Base-by-base conservation (phyloP, 2,113 vertebrate species). In the Heliornis fulica region DNA sequence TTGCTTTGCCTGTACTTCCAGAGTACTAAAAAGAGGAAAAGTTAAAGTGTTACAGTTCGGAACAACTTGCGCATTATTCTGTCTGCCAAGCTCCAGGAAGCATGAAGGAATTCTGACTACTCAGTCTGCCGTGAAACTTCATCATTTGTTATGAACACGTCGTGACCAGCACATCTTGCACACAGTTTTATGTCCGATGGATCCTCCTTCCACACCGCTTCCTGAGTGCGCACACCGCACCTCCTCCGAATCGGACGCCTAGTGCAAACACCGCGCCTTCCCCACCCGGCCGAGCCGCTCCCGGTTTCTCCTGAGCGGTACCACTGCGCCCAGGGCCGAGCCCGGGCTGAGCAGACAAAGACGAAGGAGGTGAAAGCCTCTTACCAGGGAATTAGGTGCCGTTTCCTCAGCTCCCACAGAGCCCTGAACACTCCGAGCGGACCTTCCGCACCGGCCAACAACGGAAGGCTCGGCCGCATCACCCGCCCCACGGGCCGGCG, bases 351-450 rank as follows among this genome's bases (percentile, higher is more conserved):
- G 83, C 79, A 83, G 59, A 94, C 94, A 92, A 86, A 86, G 89
- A 22, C 50, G 31, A 29, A 48, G 70, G 77, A 54, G 89, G 38
- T 83, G 86, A 87, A 89, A 96, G 94, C 96, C 83, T 81, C 93
- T 88, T 74, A 94, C 59, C 75, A 2, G 23, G 13, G 80, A 54
- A 40, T 38, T 46, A 53, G 26, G 59, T 36, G 85, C 66, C 77
- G 68, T 5, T 70, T 43, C 61, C 87, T 23, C 79, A 2, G 85
- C 82, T 50, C 31, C 38, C 8, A 1, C 2, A 8, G 9, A 31
- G 74, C 79, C 61, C 76, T 0, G 4, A 15, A 14, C 43, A 5
- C 83, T 22, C 31, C 51, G 15, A 53, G 21, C 51, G 3, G 32
- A 31, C 51, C 31, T 31, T 28, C 76, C 40, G 50, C 65, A 26